Conservation (phyloP, 2,888 invertebrate genomes). For the Monochamus alternatus region DNA sequence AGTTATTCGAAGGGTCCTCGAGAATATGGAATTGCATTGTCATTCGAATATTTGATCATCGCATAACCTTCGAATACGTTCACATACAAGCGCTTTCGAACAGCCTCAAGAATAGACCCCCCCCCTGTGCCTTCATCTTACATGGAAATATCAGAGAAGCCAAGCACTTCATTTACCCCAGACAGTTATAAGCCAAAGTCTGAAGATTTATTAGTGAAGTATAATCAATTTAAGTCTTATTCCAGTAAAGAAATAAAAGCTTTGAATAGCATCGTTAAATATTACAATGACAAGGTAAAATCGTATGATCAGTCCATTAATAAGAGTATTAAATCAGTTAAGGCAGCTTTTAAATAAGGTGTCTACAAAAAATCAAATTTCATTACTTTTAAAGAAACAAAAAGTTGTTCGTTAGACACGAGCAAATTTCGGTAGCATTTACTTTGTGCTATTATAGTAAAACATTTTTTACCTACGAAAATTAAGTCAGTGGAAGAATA, state of each 20-base stretch:
- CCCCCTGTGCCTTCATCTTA: neutral
- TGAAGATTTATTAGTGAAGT: conserved; percentile 19
- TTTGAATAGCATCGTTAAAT: conserved; percentile 6
- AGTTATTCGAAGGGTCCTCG: neutral
- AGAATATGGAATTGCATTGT: neutral
- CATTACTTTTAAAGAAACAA: too few relatives aligned
- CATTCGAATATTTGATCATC: neutral
- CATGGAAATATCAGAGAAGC: neutral
- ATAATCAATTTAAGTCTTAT: conserved; percentile 17
- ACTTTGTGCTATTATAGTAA: too few relatives aligned
- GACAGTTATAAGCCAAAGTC: conserved; percentile 13
- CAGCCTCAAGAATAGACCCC: too few relatives aligned
- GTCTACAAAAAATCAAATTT: too few relatives aligned
- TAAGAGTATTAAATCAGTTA: conserved; percentile 14
- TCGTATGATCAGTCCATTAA: conserved; percentile 18
- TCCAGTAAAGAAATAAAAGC: conserved; percentile 12
- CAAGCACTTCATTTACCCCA: too few relatives aligned
- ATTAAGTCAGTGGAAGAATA: too few relatives aligned
- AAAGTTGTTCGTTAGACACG: too few relatives aligned
- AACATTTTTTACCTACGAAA: too few relatives aligned
- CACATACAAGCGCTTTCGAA: too few relatives aligned
- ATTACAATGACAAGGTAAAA: conserved; percentile 4
- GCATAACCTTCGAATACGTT: too few relatives aligned
- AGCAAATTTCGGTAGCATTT: too few relatives aligned
- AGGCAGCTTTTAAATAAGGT: neutral